Base-by-base conservation (phyloP, 2,113 vertebrate species). In the Apteryx mantelli region DNA sequence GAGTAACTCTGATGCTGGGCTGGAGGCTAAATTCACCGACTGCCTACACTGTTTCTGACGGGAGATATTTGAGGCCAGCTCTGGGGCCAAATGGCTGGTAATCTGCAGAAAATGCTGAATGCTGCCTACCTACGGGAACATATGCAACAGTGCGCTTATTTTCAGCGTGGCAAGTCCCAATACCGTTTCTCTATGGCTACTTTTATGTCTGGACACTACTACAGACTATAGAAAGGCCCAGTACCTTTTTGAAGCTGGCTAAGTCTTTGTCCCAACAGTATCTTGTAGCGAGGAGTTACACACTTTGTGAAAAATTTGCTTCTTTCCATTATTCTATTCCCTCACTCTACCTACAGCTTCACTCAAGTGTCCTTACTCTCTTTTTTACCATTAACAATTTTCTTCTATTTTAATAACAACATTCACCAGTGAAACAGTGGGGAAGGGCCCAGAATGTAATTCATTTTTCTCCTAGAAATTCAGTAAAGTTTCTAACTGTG, bases 401-500 rank as follows among this genome's bases (percentile, higher is more conserved):
- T 25, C 63, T 81, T 86, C 34, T 40, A 40, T 25, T 55, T 58
- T 26, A 53, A 30, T 38, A 38, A 32, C 60, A 42, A n/a, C 42
- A n/a, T 24, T 32, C 13, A 30, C 22, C 30, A 34, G 38, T 40
- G 9, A 16, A 73, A 20, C 17, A 24, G 36, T 1, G 19, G 34
- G 34, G 52, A 36, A 44, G 60, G 10, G 5, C 52, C 28, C 61
- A 13, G 22, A 25, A 1, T 13, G 11, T 28, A 17, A 79, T 65
- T 73, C 9, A 40, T 36, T 13, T 26, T 13, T 26, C 25, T 6
- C 56, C 13, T 8, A 38, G 46, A 65, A 56, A 48, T 66, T 34
- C 68, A 17, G 14, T 10, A 5, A n/a, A n/a, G 25, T 58, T 48
- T 34, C 32, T 9, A 42, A 82, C 55, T 0, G 4, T 4, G 40